Percentiles rank a stretch among this genome's conserved stretches.
Evolutionary conservation across 2,113 vertebrate genomes (phyloP).

Genomic region (Variabilichromis moorii): DNA sequence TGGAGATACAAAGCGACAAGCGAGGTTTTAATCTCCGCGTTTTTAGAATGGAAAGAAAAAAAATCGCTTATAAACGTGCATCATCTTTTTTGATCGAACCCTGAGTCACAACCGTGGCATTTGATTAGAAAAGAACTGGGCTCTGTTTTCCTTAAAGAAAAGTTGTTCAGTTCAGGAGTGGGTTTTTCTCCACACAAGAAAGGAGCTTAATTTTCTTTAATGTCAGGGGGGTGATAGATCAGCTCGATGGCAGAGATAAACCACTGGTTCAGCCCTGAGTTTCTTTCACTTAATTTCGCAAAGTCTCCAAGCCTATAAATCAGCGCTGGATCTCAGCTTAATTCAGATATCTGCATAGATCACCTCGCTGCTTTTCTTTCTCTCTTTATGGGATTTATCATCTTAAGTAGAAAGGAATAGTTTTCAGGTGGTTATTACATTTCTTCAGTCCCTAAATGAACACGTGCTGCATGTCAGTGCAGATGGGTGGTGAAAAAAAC

Average conservation of each 20-base stretch:
- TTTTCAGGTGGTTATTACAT: slow-evolving; percentile 34
- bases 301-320: slow-evolving; percentile 43
- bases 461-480: slow-evolving; percentile 10
- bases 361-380: background rate
- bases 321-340: slow-evolving; percentile 27
- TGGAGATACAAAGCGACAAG: slow-evolving; percentile 32
- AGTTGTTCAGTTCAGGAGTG: background rate
- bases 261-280: slow-evolving; percentile 16
- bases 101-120: background rate
- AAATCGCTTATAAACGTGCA: slow-evolving; percentile 13
- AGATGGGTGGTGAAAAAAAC: slow-evolving; percentile 20
- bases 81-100: slow-evolving; percentile 27
- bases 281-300: slow-evolving; percentile 51
- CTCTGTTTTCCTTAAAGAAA: slow-evolving; percentile 12
- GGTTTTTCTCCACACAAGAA: background rate
- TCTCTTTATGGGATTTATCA: slow-evolving; percentile 35
- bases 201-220: slow-evolving; percentile 36
- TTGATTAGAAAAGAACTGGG: slow-evolving; percentile 13
- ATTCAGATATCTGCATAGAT: slow-evolving; percentile 30
- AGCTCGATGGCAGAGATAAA: slow-evolving; percentile 58
- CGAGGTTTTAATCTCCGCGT: slow-evolving; percentile 32
- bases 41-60: background rate
- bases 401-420: slow-evolving; percentile 30
- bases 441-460: background rate
- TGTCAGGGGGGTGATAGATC: slow-evolving; percentile 25